These are phyloP conservation scores for Pseudococcus jackbeardsleyi DNA, from an alignment of 2,888 invertebrate species.

Conservation along the genomic window DNA sequence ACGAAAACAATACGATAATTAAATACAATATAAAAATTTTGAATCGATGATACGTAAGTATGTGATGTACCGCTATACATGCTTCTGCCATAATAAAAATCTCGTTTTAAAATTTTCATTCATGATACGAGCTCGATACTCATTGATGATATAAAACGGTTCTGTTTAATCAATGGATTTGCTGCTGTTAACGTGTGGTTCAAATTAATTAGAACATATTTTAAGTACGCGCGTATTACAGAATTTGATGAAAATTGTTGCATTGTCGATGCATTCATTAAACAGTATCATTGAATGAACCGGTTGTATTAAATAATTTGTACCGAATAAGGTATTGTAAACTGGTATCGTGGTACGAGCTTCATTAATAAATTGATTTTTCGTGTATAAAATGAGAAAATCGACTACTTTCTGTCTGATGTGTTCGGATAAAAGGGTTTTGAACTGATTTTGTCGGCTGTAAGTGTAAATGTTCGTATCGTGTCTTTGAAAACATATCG, in stretches of 20 bases:
- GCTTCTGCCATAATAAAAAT: not conserved
- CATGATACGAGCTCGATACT: not conserved
- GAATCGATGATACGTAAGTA: not conserved
- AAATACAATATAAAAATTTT: conserved; percentile 1
- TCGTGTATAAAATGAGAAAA: conserved; percentile 4
- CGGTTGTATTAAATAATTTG: conserved; percentile 43
- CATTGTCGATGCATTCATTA: conserved; percentile 31
- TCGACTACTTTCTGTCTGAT: not conserved
- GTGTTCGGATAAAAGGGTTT: not conserved
- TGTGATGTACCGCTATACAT: not conserved
- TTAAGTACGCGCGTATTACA: conserved; percentile 1
- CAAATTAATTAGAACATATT: conserved; percentile 54
- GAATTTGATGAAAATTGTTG: conserved; percentile 42
- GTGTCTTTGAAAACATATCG: not conserved
- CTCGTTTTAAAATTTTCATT: conserved; percentile 36
- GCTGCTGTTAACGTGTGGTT: conserved; percentile 26
- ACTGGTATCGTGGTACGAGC: not conserved
- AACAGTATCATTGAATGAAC: conserved; percentile 19
- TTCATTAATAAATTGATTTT: conserved; percentile 37
- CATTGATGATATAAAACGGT: conserved; percentile 50
- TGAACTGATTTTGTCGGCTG: not conserved
- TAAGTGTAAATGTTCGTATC: not conserved
- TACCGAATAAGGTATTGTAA: conserved; percentile 30
- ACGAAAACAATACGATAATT: not conserved
- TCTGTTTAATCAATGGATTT: conserved; percentile 44